These are phyloP conservation scores for Tympanoctomys barrerae DNA, from an alignment of 2,797 vertebrate species.

Conservation along the genomic window DNA sequence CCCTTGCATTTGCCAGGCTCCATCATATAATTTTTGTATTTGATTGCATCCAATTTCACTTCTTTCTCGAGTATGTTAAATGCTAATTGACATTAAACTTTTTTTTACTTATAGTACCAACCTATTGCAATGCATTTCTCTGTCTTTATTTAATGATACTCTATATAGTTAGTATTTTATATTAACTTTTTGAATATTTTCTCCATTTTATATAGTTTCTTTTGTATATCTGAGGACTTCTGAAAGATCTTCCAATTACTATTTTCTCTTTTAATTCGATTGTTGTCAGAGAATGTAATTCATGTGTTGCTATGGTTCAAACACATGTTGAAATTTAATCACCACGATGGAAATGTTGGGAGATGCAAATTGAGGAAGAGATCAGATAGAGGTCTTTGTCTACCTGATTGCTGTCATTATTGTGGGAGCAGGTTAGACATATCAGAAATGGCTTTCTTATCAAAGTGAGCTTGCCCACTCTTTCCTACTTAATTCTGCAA, in stretches of 20 bases:
- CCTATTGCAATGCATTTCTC: neutral
- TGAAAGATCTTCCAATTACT: neutral
- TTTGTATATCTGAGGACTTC: neutral
- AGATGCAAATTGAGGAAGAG: neutral
- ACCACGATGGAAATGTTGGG: neutral
- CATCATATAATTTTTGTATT: neutral
- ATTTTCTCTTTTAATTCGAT: neutral
- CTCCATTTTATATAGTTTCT: constrained; percentile 2
- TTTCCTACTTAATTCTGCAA: too few species aligned
- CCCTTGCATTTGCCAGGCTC: too few species aligned
- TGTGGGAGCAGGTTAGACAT: neutral
- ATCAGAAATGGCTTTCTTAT: neutral
- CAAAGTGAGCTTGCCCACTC: neutral
- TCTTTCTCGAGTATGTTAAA: neutral
- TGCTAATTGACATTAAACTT: neutral
- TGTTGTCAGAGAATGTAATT: neutral
- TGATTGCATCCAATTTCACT: neutral
- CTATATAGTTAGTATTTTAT: neutral
- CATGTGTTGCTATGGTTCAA: neutral
- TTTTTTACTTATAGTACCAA: neutral
- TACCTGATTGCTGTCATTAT: neutral
- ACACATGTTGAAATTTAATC: neutral
- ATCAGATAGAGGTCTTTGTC: too few species aligned
- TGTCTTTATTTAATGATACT: neutral
- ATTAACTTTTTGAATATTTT: neutral